A percentile compares a stretch with the other conserved stretches of the same genome.
These are phyloP conservation scores for Falco cherrug DNA, from an alignment of 2,797 vertebrate species.

Conservation along the genomic window DNA sequence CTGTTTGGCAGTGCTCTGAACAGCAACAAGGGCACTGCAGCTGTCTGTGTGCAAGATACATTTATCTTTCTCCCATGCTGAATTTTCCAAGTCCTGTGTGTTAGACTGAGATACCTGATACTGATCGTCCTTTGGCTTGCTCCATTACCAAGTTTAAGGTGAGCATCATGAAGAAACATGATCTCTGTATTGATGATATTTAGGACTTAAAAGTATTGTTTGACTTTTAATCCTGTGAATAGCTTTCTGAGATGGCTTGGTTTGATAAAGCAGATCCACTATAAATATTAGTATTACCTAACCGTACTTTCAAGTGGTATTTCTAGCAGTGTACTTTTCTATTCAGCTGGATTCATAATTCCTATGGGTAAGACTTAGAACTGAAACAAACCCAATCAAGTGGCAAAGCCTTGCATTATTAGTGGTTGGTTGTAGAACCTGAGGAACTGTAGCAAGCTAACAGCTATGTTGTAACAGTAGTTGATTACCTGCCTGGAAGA, in stretches of 20 bases:
- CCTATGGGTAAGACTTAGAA: neutral
- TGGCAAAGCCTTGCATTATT: neutral
- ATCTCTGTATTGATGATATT: neutral
- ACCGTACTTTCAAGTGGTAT: neutral
- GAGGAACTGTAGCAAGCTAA: neutral
- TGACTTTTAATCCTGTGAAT: neutral
- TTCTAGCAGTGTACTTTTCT: neutral
- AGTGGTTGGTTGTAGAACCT: neutral
- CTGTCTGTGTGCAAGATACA: neutral
- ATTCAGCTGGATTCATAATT: neutral
- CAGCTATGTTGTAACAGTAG: neutral
- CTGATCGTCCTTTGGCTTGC: neutral
- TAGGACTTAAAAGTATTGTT: neutral
- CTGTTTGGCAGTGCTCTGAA: neutral
- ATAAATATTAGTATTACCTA: neutral
- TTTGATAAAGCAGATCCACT: neutral
- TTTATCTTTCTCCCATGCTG: slow-evolving; percentile 15
- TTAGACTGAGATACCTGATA: slow-evolving; percentile 38
- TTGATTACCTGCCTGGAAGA: neutral
- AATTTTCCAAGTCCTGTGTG: slow-evolving; percentile 50
- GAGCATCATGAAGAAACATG: neutral
- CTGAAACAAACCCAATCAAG: neutral
- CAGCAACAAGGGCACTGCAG: neutral
- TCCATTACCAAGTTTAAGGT: slow-evolving; percentile 4
- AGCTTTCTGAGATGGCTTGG: neutral